A percentile compares a stretch with the other conserved stretches of the same genome.
Evolutionary conservation across 2,113 vertebrate species (phyloP).

Genomic region (Ctenomys sociabilis): DNA sequence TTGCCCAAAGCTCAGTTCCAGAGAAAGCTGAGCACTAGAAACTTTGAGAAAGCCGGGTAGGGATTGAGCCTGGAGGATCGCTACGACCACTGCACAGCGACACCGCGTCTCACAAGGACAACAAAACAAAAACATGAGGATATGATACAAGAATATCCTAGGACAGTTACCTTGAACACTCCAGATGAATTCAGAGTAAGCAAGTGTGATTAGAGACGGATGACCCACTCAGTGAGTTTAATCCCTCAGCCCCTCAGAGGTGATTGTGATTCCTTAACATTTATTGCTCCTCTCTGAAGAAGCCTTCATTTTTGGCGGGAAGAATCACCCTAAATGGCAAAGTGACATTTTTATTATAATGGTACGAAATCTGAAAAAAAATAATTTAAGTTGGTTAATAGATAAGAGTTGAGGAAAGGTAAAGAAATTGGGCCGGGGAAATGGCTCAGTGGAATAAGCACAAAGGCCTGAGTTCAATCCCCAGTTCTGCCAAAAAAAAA

Average conservation of each 20-base stretch:
- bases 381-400: not conserved
- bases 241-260: not conserved
- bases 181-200: not conserved
- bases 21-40: not conserved
- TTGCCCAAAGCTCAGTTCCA: not conserved
- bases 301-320: not conserved
- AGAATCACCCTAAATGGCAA: slow-evolving; percentile 35
- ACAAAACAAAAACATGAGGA: no score
- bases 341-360: not conserved
- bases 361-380: not conserved
- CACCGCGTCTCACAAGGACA: no score
- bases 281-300: not conserved
- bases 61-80: no score
- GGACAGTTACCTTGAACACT: not conserved
- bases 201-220: not conserved
- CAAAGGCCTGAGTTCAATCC: no score
- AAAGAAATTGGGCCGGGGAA: no score
- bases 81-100: no score
- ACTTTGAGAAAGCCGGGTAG: not conserved
- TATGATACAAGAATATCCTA: not conserved
- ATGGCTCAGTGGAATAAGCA: no score
- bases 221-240: not conserved
- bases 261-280: not conserved
- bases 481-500: no score
- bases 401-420: not conserved